Percentiles rank a stretch among this genome's conserved stretches.
Evolutionary conservation across 1,140 invertebrate species (phyloP).

Genomic region (Drosophila ironensis): DNA sequence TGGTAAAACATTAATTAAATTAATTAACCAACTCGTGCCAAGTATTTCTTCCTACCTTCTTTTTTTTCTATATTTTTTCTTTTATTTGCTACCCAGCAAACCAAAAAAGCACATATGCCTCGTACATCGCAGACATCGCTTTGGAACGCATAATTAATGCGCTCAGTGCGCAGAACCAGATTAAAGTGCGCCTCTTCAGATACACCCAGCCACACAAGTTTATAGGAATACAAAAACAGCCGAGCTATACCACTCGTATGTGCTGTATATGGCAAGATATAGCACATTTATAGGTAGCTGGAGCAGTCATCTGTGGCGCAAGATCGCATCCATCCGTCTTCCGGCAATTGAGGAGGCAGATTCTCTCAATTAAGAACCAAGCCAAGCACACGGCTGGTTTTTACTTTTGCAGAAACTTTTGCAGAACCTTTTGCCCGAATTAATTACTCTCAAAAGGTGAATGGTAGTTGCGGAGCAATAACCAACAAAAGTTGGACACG

Average conservation of each 20-base stretch:
- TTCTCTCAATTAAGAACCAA: constrained; percentile 21
- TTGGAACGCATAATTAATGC: constrained; percentile 80
- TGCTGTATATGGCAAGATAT: constrained; percentile 3
- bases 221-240: not conserved
- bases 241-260: not conserved
- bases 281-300: constrained; percentile 5
- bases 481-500: too few species aligned
- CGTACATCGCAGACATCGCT: constrained; percentile 49
- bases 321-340: constrained; percentile 25
- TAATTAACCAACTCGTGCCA: constrained; percentile 79
- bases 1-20: constrained; percentile 80
- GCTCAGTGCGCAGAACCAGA: constrained; percentile 78
- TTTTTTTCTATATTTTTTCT: too few species aligned
- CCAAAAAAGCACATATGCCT: constrained; percentile 33
- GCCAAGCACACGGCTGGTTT: constrained; percentile 12
- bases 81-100: constrained; percentile 11
- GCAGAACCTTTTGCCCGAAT: constrained; percentile 11
- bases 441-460: not conserved
- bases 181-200: constrained; percentile 50
- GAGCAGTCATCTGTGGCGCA: constrained; percentile 23
- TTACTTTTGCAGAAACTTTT: constrained; percentile 29
- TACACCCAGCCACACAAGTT: not conserved
- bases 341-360: constrained; percentile 27
- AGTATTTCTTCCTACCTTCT: constrained; percentile 43
- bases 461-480: too few species aligned